phyloP scores from a whole-genome alignment of 2,888 invertebrate species.

The Chirona hameri region DNA sequence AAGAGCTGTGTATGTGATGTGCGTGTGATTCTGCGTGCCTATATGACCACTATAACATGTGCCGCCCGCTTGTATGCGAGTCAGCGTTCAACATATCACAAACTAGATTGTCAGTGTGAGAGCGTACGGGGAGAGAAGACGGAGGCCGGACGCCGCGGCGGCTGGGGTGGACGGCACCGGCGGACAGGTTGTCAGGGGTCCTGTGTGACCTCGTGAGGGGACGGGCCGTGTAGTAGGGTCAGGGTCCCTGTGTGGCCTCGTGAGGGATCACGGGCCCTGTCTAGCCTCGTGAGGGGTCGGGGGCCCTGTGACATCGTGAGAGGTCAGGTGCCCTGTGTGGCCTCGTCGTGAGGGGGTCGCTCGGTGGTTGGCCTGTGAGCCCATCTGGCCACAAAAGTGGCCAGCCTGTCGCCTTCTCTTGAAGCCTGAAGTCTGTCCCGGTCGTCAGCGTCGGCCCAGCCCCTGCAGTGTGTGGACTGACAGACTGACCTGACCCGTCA shows the following conservation, averaged over 20 bases:
- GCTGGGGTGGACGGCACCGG: neutral
- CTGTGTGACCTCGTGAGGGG: neutral
- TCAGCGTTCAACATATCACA: slow-evolving; percentile 8
- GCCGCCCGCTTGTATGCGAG: neutral
- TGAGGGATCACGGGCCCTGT: too few relatives aligned
- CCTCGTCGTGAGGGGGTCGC: too few relatives aligned
- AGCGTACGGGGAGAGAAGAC: neutral
- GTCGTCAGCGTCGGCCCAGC: too few relatives aligned
- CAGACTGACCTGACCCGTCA: neutral
- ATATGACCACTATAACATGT: neutral
- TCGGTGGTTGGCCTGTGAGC: too few relatives aligned
- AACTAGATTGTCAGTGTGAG: neutral
- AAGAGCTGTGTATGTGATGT: neutral
- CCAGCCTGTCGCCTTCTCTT: too few relatives aligned
- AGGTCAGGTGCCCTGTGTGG: too few relatives aligned
- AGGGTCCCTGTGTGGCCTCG: too few relatives aligned
- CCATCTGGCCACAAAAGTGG: too few relatives aligned
- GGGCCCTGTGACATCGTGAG: too few relatives aligned
- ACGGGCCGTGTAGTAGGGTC: too few relatives aligned
- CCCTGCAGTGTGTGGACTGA: neutral
- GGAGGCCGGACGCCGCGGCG: neutral
- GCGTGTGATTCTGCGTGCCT: neutral
- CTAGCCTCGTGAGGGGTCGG: too few relatives aligned
- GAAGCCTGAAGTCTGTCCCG: too few relatives aligned
- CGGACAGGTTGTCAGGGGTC: neutral